Conservation (phyloP, 2,113 vertebrate genomes). For the Lampris incognitus region DNA sequence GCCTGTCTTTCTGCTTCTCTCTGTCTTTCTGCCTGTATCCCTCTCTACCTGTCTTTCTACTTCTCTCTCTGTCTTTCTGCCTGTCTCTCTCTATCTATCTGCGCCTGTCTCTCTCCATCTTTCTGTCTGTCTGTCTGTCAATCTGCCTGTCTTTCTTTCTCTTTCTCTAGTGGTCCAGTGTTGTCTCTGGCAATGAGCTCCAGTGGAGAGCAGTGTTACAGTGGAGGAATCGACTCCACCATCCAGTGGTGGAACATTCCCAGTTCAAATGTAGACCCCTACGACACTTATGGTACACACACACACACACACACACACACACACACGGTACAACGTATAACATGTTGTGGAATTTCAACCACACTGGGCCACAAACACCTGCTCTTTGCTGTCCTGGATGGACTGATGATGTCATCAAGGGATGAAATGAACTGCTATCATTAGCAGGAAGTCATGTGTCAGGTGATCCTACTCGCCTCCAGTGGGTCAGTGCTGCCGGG, state of each 20-base stretch:
- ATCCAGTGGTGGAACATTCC: constrained; percentile 99
- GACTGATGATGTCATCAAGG: too few relatives aligned
- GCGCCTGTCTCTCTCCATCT: not conserved
- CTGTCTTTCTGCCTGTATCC: too few relatives aligned
- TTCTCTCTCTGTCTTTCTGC: too few relatives aligned
- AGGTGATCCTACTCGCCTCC: too few relatives aligned
- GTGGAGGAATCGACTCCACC: constrained; percentile 93
- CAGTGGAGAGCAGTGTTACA: constrained; percentile 97
- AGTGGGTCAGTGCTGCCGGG: too few relatives aligned
- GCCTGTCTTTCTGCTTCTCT: too few relatives aligned
- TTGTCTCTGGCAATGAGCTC: constrained; percentile 93
- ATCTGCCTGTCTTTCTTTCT: not conserved
- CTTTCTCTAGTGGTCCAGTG: constrained; percentile 88
- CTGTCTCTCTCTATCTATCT: too few relatives aligned
- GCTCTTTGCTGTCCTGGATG: too few relatives aligned
- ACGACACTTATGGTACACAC: constrained; percentile 92
- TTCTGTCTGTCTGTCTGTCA: not conserved
- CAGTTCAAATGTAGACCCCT: constrained; percentile 95
- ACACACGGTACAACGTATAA: not conserved
- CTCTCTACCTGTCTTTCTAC: too few relatives aligned
- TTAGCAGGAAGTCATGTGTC: too few relatives aligned
- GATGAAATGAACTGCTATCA: too few relatives aligned
- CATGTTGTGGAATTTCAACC: not conserved
- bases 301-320: not conserved
- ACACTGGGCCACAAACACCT: not conserved